Base-by-base conservation (phyloP, 2,113 vertebrate species). In the Coregonus clupeaformis region DNA sequence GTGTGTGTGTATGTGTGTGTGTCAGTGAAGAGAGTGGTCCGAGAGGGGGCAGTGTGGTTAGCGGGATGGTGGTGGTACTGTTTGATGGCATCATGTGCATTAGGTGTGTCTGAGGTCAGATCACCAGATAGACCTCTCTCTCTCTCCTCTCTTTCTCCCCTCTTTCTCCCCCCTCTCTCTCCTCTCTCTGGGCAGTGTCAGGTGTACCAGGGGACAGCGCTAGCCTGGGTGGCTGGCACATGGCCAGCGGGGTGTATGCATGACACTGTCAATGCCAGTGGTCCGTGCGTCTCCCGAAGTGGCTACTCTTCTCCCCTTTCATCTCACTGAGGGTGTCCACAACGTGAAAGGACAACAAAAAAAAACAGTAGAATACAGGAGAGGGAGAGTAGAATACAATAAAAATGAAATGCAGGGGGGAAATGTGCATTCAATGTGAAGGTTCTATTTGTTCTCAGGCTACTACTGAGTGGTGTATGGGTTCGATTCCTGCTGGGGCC, bases 121-220 rank as follows among this genome's bases (percentile, higher is more conserved):
- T 86, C 87, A 36, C 82, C 24, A 42, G 77, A 76, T 36, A 64
- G 60, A 75, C 82, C 63, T 16, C 63, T 29, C 11, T 25, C 24
- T 25, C 62, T 11, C 62, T 12, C 6, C 9, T 24, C 3, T 24
- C 13, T 12, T 4, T 5, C 24, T n/a, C n/a, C n/a, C n/a, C n/a
- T n/a, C n/a, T n/a, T n/a, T n/a, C n/a, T n/a, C n/a, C 62, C 11
- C 62, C 62, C 13, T 3, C 62, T 24, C 63, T 16, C 63, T 16
- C 6, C 27, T 29, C 63, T 65, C 63, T 27, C 63, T 16, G 16
- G 27, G 52, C 78, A 80, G 89, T 85, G 87, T 89, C 88, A 80
- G 88, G 89, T 91, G 87, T 79, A 85, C 75, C 74, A 6, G 76
- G 27, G 72, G 65, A 84, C 81, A 84, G 81, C 78, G 71, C 63